A percentile compares a stretch with the other conserved stretches of the same genome.
Evolutionary conservation across 2,113 vertebrate species (phyloP).

Genomic region (Cheilinus undulatus): DNA sequence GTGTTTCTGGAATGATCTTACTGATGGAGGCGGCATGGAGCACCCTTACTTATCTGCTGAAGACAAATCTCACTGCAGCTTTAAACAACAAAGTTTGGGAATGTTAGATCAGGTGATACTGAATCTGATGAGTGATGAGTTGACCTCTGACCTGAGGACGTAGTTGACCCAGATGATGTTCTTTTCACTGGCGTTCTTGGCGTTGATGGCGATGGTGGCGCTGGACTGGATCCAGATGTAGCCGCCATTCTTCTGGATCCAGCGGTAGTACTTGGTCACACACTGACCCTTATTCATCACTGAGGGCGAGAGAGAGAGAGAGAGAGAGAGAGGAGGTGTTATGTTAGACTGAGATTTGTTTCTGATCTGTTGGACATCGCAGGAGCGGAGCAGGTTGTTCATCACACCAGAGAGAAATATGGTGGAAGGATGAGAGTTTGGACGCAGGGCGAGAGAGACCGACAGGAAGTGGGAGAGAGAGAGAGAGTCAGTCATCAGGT

Average conservation of each 20-base stretch:
- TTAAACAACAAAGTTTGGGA: background rate
- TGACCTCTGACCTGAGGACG: constrained; percentile 91
- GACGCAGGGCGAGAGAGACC: background rate
- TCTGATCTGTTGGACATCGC: constrained; percentile 1
- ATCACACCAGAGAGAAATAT: constrained; percentile 7
- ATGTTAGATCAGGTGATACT: background rate
- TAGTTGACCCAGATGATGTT: constrained; percentile 99
- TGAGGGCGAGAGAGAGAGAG: constrained; percentile 58
- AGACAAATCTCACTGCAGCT: too few species aligned
- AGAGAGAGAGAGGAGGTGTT: background rate
- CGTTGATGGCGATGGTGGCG: constrained; percentile 96
- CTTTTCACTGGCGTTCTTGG: constrained; percentile 97
- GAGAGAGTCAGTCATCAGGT: constrained; percentile 50
- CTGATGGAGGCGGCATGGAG: too few species aligned
- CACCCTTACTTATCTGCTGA: too few species aligned
- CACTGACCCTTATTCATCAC: constrained; percentile 99
- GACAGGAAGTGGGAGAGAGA: background rate
- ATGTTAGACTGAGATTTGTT: constrained; percentile 7
- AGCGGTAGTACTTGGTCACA: constrained; percentile 98
- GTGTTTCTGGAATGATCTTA: too few species aligned
- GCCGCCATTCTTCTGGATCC: constrained; percentile 98
- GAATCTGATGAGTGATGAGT: too few species aligned
- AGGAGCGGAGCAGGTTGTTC: constrained; percentile 19
- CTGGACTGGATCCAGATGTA: constrained; percentile 99
- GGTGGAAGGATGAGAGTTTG: background rate